Conservation (phyloP, 2,113 vertebrate species). For the Zosterops borbonicus region DNA sequence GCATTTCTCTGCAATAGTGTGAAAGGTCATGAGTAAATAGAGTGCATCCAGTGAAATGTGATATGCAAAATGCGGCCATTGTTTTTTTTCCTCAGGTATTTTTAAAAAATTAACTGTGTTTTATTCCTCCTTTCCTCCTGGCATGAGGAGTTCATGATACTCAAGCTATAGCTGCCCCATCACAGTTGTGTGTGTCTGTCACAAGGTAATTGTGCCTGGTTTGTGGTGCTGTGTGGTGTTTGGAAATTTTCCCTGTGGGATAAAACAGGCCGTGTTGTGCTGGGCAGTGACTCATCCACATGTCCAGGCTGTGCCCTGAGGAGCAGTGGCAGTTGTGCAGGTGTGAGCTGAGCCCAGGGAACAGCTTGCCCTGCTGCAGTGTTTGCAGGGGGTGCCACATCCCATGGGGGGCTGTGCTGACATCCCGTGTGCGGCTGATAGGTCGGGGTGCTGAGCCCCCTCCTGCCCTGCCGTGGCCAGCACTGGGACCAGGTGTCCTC, state of each 20-base stretch:
- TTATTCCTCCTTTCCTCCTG: slow-evolving; percentile 60
- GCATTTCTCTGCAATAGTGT: not conserved
- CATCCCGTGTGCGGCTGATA: accelerated
- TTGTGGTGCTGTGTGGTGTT: slow-evolving; percentile 71
- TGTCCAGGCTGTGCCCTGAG: not conserved
- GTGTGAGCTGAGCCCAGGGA: not conserved
- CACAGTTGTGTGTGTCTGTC: slow-evolving; percentile 51
- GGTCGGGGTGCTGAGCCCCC: accelerated
- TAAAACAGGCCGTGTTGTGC: not conserved
- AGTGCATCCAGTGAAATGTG: not conserved
- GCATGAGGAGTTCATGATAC: slow-evolving; percentile 37
- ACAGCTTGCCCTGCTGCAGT: accelerated
- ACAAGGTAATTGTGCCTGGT: slow-evolving; percentile 77
- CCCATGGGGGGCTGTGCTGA: accelerated
- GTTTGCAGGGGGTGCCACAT: accelerated
- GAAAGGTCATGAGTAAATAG: not conserved
- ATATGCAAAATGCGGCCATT: not conserved
- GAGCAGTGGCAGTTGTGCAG: not conserved
- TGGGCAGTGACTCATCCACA: not conserved
- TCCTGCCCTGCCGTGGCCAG: not conserved
- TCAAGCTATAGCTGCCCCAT: slow-evolving; percentile 49
- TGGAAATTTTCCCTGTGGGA: not conserved
- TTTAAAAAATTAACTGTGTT: slow-evolving; percentile 14
- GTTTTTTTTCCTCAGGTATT: not conserved
- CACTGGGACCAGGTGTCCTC: not conserved